Evolutionary conservation across 2,113 vertebrate species (phyloP).

Genomic region (Xerus inauris): DNA sequence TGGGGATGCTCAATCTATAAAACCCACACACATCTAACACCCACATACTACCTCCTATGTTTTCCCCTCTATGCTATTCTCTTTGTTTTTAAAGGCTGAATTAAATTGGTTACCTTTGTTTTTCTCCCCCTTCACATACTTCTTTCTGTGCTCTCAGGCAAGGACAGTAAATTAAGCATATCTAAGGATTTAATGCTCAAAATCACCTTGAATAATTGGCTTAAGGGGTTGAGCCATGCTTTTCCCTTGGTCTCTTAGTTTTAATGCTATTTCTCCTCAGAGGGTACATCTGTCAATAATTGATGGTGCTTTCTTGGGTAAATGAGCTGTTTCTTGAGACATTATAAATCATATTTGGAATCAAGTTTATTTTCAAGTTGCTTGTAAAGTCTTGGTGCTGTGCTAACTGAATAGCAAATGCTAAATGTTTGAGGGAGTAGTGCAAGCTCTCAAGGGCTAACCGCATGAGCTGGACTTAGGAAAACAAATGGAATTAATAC

Average conservation of each 20-base stretch:
- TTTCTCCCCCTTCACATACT: slow-evolving; percentile 41
- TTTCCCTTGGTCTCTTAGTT: slow-evolving; percentile 69
- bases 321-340: slow-evolving; percentile 73
- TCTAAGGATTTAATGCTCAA: slow-evolving; percentile 79
- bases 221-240: slow-evolving; percentile 74
- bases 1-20: background rate
- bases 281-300: slow-evolving; percentile 72
- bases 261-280: slow-evolving; percentile 71
- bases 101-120: slow-evolving; percentile 57
- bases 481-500: slow-evolving; percentile 60
- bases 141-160: slow-evolving; percentile 79
- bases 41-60: slow-evolving; percentile 14
- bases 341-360: slow-evolving; percentile 77
- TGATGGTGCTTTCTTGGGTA: slow-evolving; percentile 80
- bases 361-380: slow-evolving; percentile 66
- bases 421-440: slow-evolving; percentile 62
- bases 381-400: slow-evolving; percentile 71
- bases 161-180: slow-evolving; percentile 83
- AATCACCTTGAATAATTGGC: slow-evolving; percentile 82
- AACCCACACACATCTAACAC: background rate
- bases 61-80: background rate
- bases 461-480: slow-evolving; percentile 33
- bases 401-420: slow-evolving; percentile 71
- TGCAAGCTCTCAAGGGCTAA: slow-evolving; percentile 45
- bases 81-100: slow-evolving; percentile 68